Base-by-base conservation (phyloP, 2,888 invertebrate species). In the Scelioninae gen. 1 region DNA sequence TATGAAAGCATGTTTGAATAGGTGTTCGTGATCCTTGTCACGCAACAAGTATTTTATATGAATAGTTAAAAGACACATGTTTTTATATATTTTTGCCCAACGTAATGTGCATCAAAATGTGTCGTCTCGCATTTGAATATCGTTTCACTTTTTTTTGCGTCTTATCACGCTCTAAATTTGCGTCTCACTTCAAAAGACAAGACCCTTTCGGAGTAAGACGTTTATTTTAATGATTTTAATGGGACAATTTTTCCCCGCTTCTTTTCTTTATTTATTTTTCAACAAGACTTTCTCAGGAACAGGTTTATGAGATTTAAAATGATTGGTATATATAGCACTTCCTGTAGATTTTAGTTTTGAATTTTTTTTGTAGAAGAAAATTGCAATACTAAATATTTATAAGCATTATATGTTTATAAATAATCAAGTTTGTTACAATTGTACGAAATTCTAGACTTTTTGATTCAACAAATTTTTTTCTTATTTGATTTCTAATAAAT, bases 1-100 rank as follows among this genome's bases (percentile, higher is more conserved):
- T 75, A 75, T 75, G 79, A 80, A 74, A 63, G 68, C 80, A 11
- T 43, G 66, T 66, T 82, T 82, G 71, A 75, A 82, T 76, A 71
- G 56, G 60, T 40, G 60, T 76, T 71, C 71, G 77, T 62, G 82
- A 77, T 77, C 53, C 75, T 72, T 77, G 72, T 72, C 69, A 58
- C 65, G 72, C 60, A 76, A 66, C 69, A 71, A 71, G 71, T 66
- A 76, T 72, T 82, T 76, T 76, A 66, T 76, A 76, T 66, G 69
- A 68, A 80, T 80, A 65, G 65, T 74, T 80, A 51, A 29, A 74
- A 55, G 47, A 68, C 62, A 68, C 65, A 55, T 23, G 62, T 53
- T 68, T 49, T 68, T 63, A 53, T 51, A n/a, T n/a, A 23, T 71
- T 65, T 38, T 58, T 55, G 40, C 32, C 31, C n/a, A 34, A 2